Evolutionary conservation across 2,888 invertebrate species (phyloP).

Genomic region (Cryptus viduatorius): DNA sequence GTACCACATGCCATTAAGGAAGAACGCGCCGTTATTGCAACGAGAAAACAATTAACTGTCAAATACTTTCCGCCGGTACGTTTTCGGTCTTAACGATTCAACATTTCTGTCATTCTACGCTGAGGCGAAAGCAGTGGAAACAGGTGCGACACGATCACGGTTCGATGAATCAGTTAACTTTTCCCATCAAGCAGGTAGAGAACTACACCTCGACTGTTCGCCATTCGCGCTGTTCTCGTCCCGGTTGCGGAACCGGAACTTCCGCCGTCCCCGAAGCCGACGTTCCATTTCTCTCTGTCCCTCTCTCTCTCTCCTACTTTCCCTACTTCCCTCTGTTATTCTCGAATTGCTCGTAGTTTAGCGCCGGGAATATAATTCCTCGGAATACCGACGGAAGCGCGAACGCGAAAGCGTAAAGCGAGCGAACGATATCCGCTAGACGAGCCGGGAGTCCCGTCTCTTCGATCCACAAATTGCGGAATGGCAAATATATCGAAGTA

Average conservation of each 20-base stretch:
- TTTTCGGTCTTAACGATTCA: background rate
- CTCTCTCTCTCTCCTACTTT: no score
- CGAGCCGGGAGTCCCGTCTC: background rate
- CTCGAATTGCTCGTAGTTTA: conserved; percentile 54
- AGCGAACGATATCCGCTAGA: conserved; percentile 43
- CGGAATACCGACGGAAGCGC: conserved; percentile 48
- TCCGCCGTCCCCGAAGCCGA: conserved; percentile 4
- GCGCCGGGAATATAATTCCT: conserved; percentile 57
- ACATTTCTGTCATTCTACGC: background rate
- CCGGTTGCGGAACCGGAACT: conserved; percentile 42
- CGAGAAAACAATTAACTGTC: conserved; percentile 51
- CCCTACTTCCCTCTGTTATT: conserved; percentile 19
- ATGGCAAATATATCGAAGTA: conserved; percentile 40
- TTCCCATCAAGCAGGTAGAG: conserved; percentile 52
- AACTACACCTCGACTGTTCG: conserved; percentile 12
- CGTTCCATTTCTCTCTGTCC: background rate
- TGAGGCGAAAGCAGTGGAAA: conserved; percentile 46
- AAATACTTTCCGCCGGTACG: background rate
- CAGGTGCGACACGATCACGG: conserved; percentile 36
- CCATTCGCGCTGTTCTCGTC: conserved; percentile 17
- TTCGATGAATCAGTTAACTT: conserved; percentile 58
- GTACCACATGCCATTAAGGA: background rate
- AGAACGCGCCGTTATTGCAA: background rate
- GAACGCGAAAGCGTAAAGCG: conserved; percentile 28
- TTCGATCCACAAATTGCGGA: conserved; percentile 21